Percentiles rank a stretch among this genome's conserved stretches.
Evolutionary conservation across 1,140 invertebrate species (phyloP).

Genomic region (Zaprionus vittiger): DNA sequence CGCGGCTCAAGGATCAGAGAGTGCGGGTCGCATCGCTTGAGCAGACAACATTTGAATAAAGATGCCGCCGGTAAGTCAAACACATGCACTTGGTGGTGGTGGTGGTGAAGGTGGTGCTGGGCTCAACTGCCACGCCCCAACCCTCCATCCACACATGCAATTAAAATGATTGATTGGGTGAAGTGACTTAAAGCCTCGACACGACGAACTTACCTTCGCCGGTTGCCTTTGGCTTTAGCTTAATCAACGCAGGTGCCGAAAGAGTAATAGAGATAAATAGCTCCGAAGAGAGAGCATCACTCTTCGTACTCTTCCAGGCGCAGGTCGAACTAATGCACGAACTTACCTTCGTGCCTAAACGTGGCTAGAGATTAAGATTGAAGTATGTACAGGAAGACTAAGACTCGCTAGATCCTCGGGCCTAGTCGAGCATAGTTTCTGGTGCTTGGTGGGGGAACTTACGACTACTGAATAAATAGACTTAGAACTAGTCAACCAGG

Average conservation of each 20-base stretch:
- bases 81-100: constrained; percentile 45
- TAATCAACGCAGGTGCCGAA: constrained; percentile 51
- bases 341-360: constrained; percentile 78
- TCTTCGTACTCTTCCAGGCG: neutral
- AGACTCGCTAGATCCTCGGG: constrained; percentile 62
- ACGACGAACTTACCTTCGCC: constrained; percentile 78
- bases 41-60: constrained; percentile 76
- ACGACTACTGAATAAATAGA: constrained; percentile 66
- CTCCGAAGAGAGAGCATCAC: neutral
- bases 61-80: constrained; percentile 77
- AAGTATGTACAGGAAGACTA: constrained; percentile 60
- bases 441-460: constrained; percentile 30
- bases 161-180: constrained; percentile 57
- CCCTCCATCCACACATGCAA: constrained; percentile 44
- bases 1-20: neutral
- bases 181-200: constrained; percentile 69
- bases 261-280: constrained; percentile 17
- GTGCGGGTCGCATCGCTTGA: constrained; percentile 24
- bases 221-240: constrained; percentile 52
- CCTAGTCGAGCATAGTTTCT: constrained; percentile 68
- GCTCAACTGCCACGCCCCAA: constrained; percentile 40
- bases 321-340: constrained; percentile 65
- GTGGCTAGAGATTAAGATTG: constrained; percentile 13
- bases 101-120: neutral
- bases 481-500: constrained; percentile 46